phyloP scores from a whole-genome alignment of 2,113 vertebrate species.

The Chaetodon auriga region DNA sequence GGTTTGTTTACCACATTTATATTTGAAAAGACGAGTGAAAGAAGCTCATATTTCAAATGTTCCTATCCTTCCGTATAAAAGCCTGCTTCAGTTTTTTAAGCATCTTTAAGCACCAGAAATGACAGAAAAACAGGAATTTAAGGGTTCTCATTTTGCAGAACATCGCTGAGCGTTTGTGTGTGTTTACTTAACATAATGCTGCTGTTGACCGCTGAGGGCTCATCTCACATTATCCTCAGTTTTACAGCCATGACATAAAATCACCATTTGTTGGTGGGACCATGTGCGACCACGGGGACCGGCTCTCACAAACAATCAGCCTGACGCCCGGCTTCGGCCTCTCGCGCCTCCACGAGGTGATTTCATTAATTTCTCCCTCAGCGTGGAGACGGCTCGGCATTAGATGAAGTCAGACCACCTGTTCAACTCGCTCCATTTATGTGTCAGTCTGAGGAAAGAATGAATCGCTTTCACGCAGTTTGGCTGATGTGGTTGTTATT shows the following conservation, averaged over 20 bases:
- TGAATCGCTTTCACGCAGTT: constrained; percentile 20
- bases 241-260: constrained; percentile 66
- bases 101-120: too few species aligned
- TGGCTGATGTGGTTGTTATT: constrained; percentile 38
- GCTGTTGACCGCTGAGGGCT: neutral
- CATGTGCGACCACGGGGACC: neutral
- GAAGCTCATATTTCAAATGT: too few species aligned
- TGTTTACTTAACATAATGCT: neutral
- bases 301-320: constrained; percentile 68
- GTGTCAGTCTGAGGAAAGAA: constrained; percentile 35
- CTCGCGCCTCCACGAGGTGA: neutral
- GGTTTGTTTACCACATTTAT: too few species aligned
- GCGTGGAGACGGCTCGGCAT: neutral
- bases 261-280: constrained; percentile 72
- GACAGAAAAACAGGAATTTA: too few species aligned
- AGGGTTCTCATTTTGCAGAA: too few species aligned
- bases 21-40: too few species aligned
- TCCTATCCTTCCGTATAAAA: too few species aligned
- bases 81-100: too few species aligned
- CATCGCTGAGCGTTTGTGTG: too few species aligned
- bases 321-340: neutral
- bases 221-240: constrained; percentile 20
- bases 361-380: constrained; percentile 19
- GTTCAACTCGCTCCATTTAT: constrained; percentile 18
- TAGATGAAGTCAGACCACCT: constrained; percentile 39